Evolutionary conservation across 2,113 vertebrate genomes (phyloP).

Genomic region (Lontra canadensis): DNA sequence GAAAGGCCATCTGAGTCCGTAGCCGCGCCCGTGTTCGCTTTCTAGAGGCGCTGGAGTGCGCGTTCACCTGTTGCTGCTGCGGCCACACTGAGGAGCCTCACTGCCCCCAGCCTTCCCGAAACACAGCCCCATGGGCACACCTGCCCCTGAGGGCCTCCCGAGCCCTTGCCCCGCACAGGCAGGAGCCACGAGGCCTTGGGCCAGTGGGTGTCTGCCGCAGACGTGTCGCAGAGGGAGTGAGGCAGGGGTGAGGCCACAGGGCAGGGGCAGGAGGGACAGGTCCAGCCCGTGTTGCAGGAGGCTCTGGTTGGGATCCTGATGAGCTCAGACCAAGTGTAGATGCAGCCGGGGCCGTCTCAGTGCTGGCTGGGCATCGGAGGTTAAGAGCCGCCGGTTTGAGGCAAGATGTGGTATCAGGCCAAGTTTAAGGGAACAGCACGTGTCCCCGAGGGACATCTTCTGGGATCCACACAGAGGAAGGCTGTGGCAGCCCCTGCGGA

Average conservation of each 20-base stretch:
- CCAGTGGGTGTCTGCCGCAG: no score
- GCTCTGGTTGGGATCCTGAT: background rate
- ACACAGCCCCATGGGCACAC: fast-evolving
- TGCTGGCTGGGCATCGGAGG: background rate
- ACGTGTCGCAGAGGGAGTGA: no score
- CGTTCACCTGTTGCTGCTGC: background rate
- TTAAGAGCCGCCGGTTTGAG: fast-evolving
- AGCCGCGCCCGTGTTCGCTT: background rate
- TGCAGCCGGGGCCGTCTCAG: fast-evolving
- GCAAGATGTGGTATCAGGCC: fast-evolving
- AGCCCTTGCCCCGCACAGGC: background rate
- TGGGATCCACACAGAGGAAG: background rate
- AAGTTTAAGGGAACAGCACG: background rate
- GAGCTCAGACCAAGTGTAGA: no score
- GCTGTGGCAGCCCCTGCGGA: fast-evolving
- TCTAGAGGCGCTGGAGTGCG: background rate
- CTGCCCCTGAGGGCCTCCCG: background rate
- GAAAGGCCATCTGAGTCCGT: no score
- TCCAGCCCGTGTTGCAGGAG: fast-evolving
- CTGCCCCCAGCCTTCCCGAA: fast-evolving
- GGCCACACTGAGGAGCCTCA: background rate
- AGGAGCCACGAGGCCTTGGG: no score
- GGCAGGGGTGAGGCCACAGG: background rate
- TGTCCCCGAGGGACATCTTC: no score
- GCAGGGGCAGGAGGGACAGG: background rate